A percentile compares a stretch with the other conserved stretches of the same genome.
These are phyloP conservation scores for Propithecus perrieri DNA, from an alignment of 2,797 vertebrate genomes.

Conservation along the genomic window DNA sequence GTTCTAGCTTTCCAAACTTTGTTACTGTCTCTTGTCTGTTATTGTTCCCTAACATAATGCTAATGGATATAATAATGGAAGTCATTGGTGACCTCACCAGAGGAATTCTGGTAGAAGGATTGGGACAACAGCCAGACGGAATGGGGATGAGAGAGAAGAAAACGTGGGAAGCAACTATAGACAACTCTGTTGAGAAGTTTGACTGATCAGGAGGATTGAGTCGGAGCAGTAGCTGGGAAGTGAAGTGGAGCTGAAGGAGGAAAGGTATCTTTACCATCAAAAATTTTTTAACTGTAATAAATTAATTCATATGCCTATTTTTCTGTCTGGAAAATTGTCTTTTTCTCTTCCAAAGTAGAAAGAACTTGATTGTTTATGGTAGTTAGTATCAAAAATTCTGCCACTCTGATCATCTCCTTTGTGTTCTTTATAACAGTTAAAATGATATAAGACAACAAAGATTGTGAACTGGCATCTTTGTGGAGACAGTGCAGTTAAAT, in stretches of 20 bases:
- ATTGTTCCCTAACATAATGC: neutral
- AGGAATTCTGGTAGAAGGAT: neutral
- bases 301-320: neutral
- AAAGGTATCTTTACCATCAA: neutral
- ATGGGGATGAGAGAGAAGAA: neutral
- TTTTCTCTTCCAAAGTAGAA: neutral
- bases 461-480: neutral
- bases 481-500: neutral
- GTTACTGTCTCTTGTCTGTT: neutral
- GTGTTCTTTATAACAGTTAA: neutral
- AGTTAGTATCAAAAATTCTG: neutral
- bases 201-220: neutral
- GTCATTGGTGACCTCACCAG: neutral
- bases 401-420: neutral
- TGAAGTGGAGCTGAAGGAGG: neutral
- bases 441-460: neutral
- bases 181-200: neutral
- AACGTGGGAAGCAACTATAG: neutral
- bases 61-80: neutral
- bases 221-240: neutral
- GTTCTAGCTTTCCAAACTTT: neutral
- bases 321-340: neutral
- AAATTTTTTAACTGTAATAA: neutral
- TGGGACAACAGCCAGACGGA: neutral
- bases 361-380: neutral